These are phyloP conservation scores for Notarius quadriscutis DNA, from an alignment of 2,113 vertebrate species.

Conservation along the genomic window DNA sequence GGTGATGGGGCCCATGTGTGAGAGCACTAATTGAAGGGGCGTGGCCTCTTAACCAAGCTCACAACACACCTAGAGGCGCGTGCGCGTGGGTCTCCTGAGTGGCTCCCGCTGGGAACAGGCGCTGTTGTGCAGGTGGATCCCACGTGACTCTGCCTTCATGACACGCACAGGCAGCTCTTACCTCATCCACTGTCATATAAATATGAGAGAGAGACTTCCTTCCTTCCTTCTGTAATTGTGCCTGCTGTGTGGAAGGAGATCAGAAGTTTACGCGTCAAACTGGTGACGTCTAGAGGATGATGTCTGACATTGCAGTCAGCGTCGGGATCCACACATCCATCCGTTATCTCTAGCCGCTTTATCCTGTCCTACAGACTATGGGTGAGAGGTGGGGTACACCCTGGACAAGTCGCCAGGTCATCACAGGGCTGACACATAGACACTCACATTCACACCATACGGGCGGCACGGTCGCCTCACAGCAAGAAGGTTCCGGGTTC, in stretches of 20 bases:
- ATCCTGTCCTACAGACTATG: too few relatives aligned
- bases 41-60: slow-evolving; percentile 33
- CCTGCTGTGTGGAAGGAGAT: slow-evolving; percentile 7
- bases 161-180: slow-evolving; percentile 24
- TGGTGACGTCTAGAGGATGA: slow-evolving; percentile 44
- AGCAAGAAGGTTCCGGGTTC: too few relatives aligned
- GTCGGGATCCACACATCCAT: too few relatives aligned
- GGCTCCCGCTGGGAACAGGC: not conserved
- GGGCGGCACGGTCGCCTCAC: too few relatives aligned
- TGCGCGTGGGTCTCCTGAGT: not conserved
- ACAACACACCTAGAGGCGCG: slow-evolving; percentile 14
- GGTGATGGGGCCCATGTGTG: not conserved
- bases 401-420: too few relatives aligned
- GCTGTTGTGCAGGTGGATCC: slow-evolving; percentile 29
- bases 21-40: slow-evolving; percentile 27
- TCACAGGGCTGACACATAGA: too few relatives aligned
- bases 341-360: too few relatives aligned
- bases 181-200: slow-evolving; percentile 11
- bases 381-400: too few relatives aligned
- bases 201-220: not conserved
- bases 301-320: slow-evolving; percentile 13
- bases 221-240: not conserved
- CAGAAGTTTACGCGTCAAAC: slow-evolving; percentile 27
- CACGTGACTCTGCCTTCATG: not conserved
- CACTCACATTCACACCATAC: too few relatives aligned